Conservation (phyloP, 2,113 vertebrate species). For the Phaethornis superciliosus region DNA sequence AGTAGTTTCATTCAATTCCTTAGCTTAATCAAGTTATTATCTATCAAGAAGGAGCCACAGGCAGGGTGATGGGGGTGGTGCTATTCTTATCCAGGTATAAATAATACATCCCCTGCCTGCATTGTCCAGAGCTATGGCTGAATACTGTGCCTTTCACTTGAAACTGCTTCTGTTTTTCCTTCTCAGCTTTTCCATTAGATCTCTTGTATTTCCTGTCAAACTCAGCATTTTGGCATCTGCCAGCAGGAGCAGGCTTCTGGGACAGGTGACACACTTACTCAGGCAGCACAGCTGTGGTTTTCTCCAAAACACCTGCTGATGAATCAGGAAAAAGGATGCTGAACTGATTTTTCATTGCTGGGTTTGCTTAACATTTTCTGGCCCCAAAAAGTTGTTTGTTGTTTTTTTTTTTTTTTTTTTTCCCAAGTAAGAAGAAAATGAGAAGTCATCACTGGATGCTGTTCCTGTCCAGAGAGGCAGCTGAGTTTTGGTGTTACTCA, state of each 20-base stretch:
- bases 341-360: neutral
- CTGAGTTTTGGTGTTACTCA: neutral
- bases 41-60: neutral
- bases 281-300: neutral
- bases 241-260: neutral
- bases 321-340: neutral
- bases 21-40: constrained; percentile 28
- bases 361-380: neutral
- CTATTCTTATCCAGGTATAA: constrained; percentile 18
- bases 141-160: neutral
- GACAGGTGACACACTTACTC: neutral
- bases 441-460: neutral
- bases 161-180: neutral
- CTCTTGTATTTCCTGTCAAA: neutral
- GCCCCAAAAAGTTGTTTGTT: neutral
- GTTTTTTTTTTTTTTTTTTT: neutral
- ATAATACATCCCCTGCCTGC: neutral
- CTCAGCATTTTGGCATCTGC: neutral
- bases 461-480: neutral
- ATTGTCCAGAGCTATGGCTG: neutral
- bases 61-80: neutral
- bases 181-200: neutral
- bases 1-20: constrained; percentile 15
- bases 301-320: neutral
- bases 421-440: neutral